phyloP scores from a whole-genome alignment of 2,113 vertebrate genomes.

The Saimiri boliviensis region DNA sequence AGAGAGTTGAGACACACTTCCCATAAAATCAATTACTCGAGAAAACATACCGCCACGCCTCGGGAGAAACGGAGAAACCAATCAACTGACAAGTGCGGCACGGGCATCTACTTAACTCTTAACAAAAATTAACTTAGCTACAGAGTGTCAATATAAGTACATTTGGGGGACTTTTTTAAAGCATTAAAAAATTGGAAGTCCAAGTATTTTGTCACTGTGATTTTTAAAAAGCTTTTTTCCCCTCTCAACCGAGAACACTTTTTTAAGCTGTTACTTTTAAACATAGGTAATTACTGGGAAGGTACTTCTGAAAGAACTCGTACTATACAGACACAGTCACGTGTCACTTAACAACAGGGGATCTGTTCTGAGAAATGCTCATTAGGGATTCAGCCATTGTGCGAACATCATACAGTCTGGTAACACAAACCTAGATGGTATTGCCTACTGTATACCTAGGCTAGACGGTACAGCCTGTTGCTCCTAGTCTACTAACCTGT shows the following conservation, averaged over 20 bases:
- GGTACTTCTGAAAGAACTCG: conserved; percentile 10
- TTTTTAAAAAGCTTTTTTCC: not conserved
- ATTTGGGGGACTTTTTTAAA: not conserved
- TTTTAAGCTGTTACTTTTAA: not conserved
- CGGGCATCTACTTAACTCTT: not conserved
- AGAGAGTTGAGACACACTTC: not conserved
- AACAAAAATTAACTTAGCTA: not conserved
- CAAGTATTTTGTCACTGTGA: not conserved
- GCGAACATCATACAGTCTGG: not conserved
- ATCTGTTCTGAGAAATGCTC: not conserved
- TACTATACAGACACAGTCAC: not conserved
- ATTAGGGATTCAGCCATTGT: not conserved
- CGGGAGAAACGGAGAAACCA: not conserved
- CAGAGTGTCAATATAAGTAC: not conserved
- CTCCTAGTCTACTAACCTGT: not conserved
- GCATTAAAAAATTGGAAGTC: not conserved
- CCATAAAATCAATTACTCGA: not conserved
- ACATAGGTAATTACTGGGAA: not conserved
- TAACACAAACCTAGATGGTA: not conserved
- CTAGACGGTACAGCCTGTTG: not conserved
- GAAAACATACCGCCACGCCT: not conserved
- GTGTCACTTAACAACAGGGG: not conserved
- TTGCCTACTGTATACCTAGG: not conserved
- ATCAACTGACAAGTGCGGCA: not conserved
- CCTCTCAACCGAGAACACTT: not conserved